Base-by-base conservation (phyloP, 2,888 invertebrate genomes). In the Thera obeliscata region DNA sequence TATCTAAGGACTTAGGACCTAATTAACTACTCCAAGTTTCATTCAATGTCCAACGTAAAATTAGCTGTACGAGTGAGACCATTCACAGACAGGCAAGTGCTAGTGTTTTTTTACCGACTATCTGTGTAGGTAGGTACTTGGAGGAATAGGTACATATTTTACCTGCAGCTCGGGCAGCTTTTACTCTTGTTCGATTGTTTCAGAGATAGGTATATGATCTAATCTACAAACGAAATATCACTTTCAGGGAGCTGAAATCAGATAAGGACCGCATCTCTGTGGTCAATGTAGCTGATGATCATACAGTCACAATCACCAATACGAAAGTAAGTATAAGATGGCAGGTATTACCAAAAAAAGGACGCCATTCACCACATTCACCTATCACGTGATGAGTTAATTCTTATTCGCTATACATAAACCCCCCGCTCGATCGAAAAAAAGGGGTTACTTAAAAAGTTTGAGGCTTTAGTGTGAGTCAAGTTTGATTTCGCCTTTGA, bases 1-100 rank as follows among this genome's bases (percentile, higher is more conserved):
- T 22, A 22, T 0, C 22, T 22, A 22, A 22, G 22, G 22, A 22
- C 22, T 22, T 1, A 22, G 22, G 22, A 46, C 43, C 9, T 41
- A 41, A 2, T 9, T 46, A 11, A 9, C 1, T 9, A 46, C 7
- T 36, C 38, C 11, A n/a, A 11, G 35, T 56, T 56, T 69, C 41
- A 74, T 73, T 46, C 9, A 66, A 95, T 95, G 95, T 94, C 95
- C 50, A 94, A 94, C 75, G 94, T 96, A 62, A 95, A 95, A 82
- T 94, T 96, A 78, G 95, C 95, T 22, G 94, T 96, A 61, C 89
- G 96, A 76, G 94, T 96, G 41, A 90, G 96, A 74, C 96, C 96
- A 11, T 93, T 96, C 80, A 95, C 95, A 35, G 93, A 94, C 73
- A 95, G 95, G 96, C 95, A 87, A 89, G 92, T 81, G 67, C 9